Evolutionary conservation across 1,140 invertebrate genomes (phyloP).

Genomic region (Bursaphelenchus mucronatus): DNA sequence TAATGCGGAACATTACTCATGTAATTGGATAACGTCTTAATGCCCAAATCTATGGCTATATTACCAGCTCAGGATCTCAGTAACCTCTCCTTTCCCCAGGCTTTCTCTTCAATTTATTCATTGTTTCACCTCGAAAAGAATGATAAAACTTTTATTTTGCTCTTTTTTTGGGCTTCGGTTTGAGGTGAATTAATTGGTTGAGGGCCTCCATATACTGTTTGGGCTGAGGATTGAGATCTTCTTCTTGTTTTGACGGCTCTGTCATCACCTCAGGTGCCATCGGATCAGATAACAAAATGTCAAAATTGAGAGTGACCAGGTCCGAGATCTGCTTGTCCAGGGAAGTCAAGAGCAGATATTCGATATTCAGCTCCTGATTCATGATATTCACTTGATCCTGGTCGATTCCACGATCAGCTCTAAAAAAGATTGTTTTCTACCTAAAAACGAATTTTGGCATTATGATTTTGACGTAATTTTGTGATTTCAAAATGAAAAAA

Average conservation of each 20-base stretch:
- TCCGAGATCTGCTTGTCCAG: too few relatives aligned
- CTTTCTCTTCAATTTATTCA: constrained; percentile 1
- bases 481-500: background rate
- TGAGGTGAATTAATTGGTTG: too few relatives aligned
- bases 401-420: too few relatives aligned
- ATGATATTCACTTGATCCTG: too few relatives aligned
- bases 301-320: too few relatives aligned
- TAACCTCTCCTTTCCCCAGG: constrained; percentile 3
- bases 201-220: too few relatives aligned
- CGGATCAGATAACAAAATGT: too few relatives aligned
- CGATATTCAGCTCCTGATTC: too few relatives aligned
- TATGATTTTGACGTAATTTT: constrained; percentile 16
- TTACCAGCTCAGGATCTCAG: constrained; percentile 13
- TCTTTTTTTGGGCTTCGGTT: background rate
- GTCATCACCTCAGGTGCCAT: too few relatives aligned
- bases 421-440: background rate
- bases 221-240: too few relatives aligned
- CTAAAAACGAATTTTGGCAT: constrained; percentile 20
- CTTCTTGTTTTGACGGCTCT: too few relatives aligned
- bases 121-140: background rate
- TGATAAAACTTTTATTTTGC: constrained; percentile 1
- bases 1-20: background rate
- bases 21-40: constrained; percentile 6
- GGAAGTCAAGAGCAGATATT: too few relatives aligned
- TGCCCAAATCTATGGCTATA: constrained; percentile 7